Percentiles rank a stretch among this genome's conserved stretches.
Evolutionary conservation across 2,888 invertebrate genomes (phyloP).

Genomic region (Ischnus inquisitorius): DNA sequence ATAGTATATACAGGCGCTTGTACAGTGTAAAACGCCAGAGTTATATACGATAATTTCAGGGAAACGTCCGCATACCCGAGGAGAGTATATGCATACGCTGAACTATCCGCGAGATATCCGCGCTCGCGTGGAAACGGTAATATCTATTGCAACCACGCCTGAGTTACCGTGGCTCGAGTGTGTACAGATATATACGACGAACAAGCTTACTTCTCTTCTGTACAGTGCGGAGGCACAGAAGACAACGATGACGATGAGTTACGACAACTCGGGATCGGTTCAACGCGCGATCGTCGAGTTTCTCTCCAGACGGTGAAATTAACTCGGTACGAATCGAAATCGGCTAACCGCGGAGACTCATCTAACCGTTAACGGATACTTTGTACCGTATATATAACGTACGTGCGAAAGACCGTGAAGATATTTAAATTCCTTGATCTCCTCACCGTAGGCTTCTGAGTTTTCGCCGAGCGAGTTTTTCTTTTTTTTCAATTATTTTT

Average conservation of each 20-base stretch:
- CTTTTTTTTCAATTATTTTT: slow-evolving; percentile 9
- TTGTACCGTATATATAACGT: slow-evolving; percentile 18
- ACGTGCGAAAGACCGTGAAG: slow-evolving; percentile 58
- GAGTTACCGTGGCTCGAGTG: slow-evolving; percentile 56
- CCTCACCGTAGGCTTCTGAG: slow-evolving; percentile 25
- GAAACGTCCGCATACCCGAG: slow-evolving; percentile 64
- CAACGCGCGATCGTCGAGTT: slow-evolving; percentile 60
- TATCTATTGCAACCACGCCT: slow-evolving; percentile 65
- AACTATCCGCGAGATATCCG: slow-evolving; percentile 37
- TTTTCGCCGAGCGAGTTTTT: slow-evolving; percentile 52
- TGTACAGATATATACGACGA: slow-evolving; percentile 11
- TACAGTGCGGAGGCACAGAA: slow-evolving; percentile 14
- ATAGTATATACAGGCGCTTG: slow-evolving; percentile 7
- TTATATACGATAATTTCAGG: slow-evolving; percentile 67
- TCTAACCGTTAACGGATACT: slow-evolving; percentile 24
- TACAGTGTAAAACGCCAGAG: slow-evolving; percentile 38
- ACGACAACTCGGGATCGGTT: slow-evolving; percentile 65
- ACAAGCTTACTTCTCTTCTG: slow-evolving; percentile 6
- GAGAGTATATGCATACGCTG: neutral
- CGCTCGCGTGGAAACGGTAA: slow-evolving; percentile 60
- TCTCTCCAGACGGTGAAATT: slow-evolving; percentile 60
- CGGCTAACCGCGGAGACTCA: slow-evolving; percentile 24
- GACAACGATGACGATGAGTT: slow-evolving; percentile 60
- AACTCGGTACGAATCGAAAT: slow-evolving; percentile 56
- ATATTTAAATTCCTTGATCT: slow-evolving; percentile 61